Percentiles rank a stretch among this genome's conserved stretches.
Conservation (phyloP, 1,140 invertebrate species). For the Hormaphis cornu region DNA sequence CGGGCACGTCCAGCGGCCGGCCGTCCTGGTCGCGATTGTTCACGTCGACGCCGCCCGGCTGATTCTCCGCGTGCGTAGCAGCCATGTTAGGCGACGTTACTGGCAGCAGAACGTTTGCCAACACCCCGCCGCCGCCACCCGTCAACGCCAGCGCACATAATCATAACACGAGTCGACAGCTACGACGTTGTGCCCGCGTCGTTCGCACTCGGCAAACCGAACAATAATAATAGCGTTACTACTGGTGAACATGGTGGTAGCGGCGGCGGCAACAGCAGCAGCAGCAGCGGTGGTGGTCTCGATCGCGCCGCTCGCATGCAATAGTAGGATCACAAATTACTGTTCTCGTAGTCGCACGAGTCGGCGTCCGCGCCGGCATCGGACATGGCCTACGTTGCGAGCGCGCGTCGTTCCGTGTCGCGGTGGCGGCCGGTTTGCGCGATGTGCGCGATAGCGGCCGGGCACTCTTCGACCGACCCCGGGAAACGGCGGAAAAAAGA, state of each 20-base stretch:
- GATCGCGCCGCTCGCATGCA: constrained; percentile 6
- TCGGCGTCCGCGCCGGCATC: constrained; percentile 19
- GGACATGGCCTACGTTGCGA: background rate
- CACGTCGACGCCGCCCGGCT: constrained; percentile 16
- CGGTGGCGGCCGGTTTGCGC: too few species aligned
- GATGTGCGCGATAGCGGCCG: too few species aligned
- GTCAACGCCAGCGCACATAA: constrained; percentile 21
- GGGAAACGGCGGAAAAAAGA: too few species aligned
- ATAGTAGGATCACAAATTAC: background rate
- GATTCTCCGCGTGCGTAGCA: constrained; percentile 27
- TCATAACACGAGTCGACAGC: constrained; percentile 6
- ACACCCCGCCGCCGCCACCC: constrained; percentile 29
- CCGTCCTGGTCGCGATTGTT: constrained; percentile 24
- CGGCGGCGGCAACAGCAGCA: too few species aligned
- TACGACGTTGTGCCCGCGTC: constrained; percentile 12
- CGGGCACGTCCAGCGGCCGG: constrained; percentile 22
- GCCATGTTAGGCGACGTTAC: constrained; percentile 1
- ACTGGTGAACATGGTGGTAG: too few species aligned
- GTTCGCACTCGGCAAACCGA: constrained; percentile 21
- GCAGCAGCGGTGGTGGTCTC: too few species aligned
- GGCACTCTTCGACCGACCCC: too few species aligned
- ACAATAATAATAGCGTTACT: constrained; percentile 7
- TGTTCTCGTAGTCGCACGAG: background rate
- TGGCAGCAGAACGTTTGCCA: constrained; percentile 31
- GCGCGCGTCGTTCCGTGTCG: too few species aligned